Evolutionary conservation across 2,888 invertebrate species (phyloP), one percentile per base, ranked within the genome.

Genomic region (Sericinus montela): DNA sequence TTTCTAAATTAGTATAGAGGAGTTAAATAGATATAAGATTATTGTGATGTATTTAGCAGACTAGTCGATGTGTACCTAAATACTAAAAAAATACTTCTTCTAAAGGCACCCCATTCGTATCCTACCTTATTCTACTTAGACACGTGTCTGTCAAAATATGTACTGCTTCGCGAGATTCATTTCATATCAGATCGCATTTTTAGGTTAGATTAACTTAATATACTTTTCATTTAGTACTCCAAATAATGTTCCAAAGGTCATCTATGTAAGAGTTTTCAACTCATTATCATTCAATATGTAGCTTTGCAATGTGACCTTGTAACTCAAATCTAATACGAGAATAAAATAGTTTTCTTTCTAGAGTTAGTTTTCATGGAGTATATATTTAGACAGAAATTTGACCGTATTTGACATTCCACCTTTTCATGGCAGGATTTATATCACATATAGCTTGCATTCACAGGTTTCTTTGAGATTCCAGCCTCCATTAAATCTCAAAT

Each of bases 341-440:
- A n/a, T n/a, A n/a, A n/a, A n/a, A n/a, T n/a, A n/a, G n/a, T n/a
- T n/a, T n/a, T n/a, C n/a, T n/a, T n/a, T n/a, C n/a, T n/a, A n/a
- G n/a, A n/a, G n/a, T n/a, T n/a, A n/a, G n/a, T n/a, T n/a, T n/a
- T n/a, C n/a, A n/a, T n/a, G n/a, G 5, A 2, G 19, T 19, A 19
- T 48, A 48, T 43, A 48, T 50, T 44, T 11, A 32, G 41, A 52
- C 52, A 54, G 51, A 42, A 15, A 28, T 38, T 30, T n/a, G 16
- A 49, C 37, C 34, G 39, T 34, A 32, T 44, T 35, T 43, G 23
- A 49, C 38, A 43, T 25, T 54, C 53, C 56, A 48, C 37, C 39
- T 45, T 49, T 41, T 56, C 54, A 46, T 55, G 62, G 61, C 62
- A 60, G 63, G 62, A 63, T 53, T 55, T 44, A 57, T 62, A 63